These are phyloP conservation scores for Oriolus oriolus DNA, from an alignment of 2,113 vertebrate species.

Conservation along the genomic window DNA sequence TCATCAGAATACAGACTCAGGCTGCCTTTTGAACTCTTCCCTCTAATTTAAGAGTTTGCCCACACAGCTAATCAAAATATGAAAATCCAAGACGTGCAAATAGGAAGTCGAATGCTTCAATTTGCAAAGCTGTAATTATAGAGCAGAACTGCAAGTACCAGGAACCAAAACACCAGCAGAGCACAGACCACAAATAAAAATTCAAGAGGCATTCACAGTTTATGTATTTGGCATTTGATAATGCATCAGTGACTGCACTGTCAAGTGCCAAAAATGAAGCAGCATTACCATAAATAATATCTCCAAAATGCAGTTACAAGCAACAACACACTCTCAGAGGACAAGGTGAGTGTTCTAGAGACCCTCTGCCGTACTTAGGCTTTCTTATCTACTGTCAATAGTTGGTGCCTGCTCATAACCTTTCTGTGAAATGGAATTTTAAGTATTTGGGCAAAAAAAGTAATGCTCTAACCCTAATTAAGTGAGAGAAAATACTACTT, in stretches of 20 bases:
- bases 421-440: background rate
- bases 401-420: background rate
- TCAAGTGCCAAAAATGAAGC: slow-evolving; percentile 9
- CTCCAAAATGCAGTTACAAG: background rate
- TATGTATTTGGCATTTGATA: slow-evolving; percentile 2
- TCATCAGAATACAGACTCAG: background rate
- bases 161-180: slow-evolving; percentile 15
- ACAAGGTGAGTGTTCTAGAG: background rate
- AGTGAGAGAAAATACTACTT: background rate
- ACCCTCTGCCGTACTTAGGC: background rate
- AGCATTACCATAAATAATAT: background rate
- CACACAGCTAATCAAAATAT: slow-evolving; percentile 57
- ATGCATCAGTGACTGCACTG: background rate
- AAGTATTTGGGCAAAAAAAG: background rate
- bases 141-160: slow-evolving; percentile 18
- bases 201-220: slow-evolving; percentile 36
- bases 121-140: slow-evolving; percentile 44
- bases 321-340: background rate
- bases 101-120: slow-evolving; percentile 5
- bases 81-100: slow-evolving; percentile 6
- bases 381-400: background rate
- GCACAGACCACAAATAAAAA: slow-evolving; percentile 39
- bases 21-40: slow-evolving; percentile 38
- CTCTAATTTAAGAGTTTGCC: slow-evolving; percentile 39
- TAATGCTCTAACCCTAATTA: background rate